Evolutionary conservation across 2,113 vertebrate genomes (phyloP), one percentile per base, ranked within the genome.

Genomic region (Etheostoma cragini): DNA sequence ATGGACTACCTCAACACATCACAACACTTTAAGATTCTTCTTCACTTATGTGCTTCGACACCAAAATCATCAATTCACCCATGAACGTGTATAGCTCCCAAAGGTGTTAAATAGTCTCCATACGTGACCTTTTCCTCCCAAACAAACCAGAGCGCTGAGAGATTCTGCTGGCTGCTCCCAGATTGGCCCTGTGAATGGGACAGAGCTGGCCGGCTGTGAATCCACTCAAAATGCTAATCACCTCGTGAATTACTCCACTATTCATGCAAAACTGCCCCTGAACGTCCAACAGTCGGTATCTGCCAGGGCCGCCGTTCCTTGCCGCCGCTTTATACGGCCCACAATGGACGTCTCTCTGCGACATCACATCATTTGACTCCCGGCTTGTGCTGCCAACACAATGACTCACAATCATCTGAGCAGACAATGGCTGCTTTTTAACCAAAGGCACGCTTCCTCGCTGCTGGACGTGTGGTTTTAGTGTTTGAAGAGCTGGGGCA

Each of bases 191-290:
- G 62, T 56, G 42, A 78, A 64, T 8, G 46, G 76, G 62, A 24
- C 85, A 0, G 45, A 74, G 80, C 73, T 57, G 54, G 57, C 15
- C 70, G 50, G 61, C 15, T 49, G 60, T 65, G 80, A 71, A 84
- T 78, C 90, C 84, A 56, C 74, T 87, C 72, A 83, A 76, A 76
- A 86, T 90, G 88, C 83, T 78, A 84, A 86, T 88, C 69, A 13
- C 78, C 79, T 70, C 21, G 33, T 53, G 85, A 84, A 83, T 79
- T 66, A 85, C 75, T 86, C 81, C 85, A 58, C 69, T 72, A 81
- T 80, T 79, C 86, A 67, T 21, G 47, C 71, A 56, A 58, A 30
- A 66, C 47, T 80, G 57, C 63, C 58, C 13, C 13, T 15, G 13
- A 78, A 8, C 2, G 81, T 77, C 83, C 70, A 35, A 4, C 83